phyloP scores from a whole-genome alignment of 2,888 invertebrate species.

The Eristalinus sepulchralis region DNA sequence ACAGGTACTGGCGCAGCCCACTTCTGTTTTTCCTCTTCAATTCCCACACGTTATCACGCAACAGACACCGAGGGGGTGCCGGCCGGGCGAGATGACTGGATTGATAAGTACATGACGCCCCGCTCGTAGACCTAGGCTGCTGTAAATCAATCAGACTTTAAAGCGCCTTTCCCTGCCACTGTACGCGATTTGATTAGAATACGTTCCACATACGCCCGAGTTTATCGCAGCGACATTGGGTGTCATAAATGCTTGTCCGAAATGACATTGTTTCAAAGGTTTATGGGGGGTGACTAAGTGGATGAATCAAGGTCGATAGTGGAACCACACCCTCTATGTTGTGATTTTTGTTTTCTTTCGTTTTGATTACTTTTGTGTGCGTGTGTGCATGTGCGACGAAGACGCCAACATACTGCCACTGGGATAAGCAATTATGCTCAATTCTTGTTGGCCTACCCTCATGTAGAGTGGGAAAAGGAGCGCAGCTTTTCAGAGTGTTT shows the following conservation, averaged over 20 bases:
- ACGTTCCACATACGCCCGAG: conserved; percentile 6
- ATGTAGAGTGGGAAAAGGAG: background rate
- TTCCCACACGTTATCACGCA: conserved; percentile 10
- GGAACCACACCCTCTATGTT: background rate
- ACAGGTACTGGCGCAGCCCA: background rate
- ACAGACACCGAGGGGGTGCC: background rate
- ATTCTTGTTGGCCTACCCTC: background rate
- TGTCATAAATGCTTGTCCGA: background rate
- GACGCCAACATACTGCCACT: background rate
- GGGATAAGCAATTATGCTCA: background rate
- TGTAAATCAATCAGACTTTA: conserved; percentile 26
- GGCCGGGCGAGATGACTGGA: background rate
- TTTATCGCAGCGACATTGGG: background rate
- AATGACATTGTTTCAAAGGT: background rate
- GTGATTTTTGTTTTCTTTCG: background rate
- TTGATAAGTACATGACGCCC: background rate
- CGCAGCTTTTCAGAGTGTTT: background rate
- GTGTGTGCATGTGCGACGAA: background rate
- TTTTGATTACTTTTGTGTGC: background rate
- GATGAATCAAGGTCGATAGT: background rate
- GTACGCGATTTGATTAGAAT: conserved; percentile 4
- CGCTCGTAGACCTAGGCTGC: background rate
- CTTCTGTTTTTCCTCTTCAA: background rate
- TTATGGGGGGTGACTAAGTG: background rate
- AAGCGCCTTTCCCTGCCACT: background rate